These are phyloP conservation scores for Labrus mixtus DNA, from an alignment of 2,113 vertebrate species.

Conservation along the genomic window DNA sequence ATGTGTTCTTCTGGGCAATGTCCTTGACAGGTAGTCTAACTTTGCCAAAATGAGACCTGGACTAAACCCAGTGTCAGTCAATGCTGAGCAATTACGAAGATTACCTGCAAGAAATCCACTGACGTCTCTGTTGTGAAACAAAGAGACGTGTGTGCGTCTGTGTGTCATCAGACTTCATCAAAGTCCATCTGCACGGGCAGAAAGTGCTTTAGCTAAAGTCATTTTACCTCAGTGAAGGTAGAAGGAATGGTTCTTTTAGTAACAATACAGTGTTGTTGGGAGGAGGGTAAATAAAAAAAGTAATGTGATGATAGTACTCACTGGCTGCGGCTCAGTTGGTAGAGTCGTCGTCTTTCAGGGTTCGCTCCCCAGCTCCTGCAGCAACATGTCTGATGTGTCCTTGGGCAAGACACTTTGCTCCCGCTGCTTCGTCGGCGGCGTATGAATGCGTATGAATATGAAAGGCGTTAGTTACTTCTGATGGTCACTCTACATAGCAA, in stretches of 20 bases:
- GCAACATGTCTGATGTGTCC: no score
- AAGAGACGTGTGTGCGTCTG: not conserved
- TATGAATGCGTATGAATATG: no score
- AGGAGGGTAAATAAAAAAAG: no score
- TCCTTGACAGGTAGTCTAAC: constrained; percentile 44
- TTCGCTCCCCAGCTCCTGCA: no score
- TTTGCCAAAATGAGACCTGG: constrained; percentile 37
- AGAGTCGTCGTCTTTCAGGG: no score
- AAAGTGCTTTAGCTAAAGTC: not conserved
- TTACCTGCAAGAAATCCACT: constrained; percentile 3
- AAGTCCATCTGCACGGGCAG: not conserved
- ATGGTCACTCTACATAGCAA: no score
- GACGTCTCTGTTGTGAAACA: not conserved
- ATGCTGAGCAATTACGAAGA: constrained; percentile 8
- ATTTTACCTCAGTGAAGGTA: not conserved
- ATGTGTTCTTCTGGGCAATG: constrained; percentile 51
- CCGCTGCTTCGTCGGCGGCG: no score
- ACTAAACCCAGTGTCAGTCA: constrained; percentile 12
- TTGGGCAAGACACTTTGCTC: no score
- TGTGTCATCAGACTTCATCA: no score
- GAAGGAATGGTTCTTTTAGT: not conserved
- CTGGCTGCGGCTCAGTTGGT: no score
- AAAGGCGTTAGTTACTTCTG: no score
- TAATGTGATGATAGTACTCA: no score
- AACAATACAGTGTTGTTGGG: not conserved